These are phyloP conservation scores for Prietella phreatophila DNA, from an alignment of 2,113 vertebrate species.

Conservation along the genomic window DNA sequence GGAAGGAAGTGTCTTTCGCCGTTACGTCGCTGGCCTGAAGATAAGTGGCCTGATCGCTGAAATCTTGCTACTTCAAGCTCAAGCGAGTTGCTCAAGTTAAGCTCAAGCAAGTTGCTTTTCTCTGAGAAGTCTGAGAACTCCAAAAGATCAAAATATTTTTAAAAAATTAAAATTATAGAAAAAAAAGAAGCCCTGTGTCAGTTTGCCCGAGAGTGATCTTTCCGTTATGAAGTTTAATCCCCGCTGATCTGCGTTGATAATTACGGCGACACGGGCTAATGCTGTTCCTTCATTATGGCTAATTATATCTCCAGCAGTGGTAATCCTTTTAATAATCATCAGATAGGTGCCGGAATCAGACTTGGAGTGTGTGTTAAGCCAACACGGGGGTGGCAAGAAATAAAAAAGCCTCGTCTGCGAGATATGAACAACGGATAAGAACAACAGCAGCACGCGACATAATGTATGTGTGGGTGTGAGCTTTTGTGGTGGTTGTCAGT, in stretches of 20 bases:
- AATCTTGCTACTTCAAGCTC: slow-evolving; percentile 47
- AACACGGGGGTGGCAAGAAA: slow-evolving; percentile 32
- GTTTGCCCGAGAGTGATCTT: slow-evolving; percentile 58
- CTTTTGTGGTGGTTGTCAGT: slow-evolving; percentile 14
- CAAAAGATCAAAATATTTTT: slow-evolving; percentile 44
- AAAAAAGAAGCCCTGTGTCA: slow-evolving; percentile 46
- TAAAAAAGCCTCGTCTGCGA: slow-evolving; percentile 33
- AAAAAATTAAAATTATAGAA: slow-evolving; percentile 44
- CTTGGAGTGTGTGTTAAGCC: slow-evolving; percentile 38
- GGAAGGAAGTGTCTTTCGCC: slow-evolving; percentile 32
- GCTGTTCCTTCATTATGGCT: slow-evolving; percentile 61
- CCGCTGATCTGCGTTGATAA: slow-evolving; percentile 70
- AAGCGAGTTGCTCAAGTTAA: no score
- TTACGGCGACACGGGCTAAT: slow-evolving; percentile 52
- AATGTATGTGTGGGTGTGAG: slow-evolving; percentile 11
- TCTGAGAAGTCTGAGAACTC: slow-evolving; percentile 56
- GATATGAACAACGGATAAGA: slow-evolving; percentile 11
- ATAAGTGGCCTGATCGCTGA: slow-evolving; percentile 41
- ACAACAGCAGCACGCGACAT: slow-evolving; percentile 14
- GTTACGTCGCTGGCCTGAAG: slow-evolving; percentile 35
- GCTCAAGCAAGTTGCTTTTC: slow-evolving; percentile 42
- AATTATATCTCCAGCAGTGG: slow-evolving; percentile 71
- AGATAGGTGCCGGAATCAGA: slow-evolving; percentile 60
- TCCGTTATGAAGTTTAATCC: slow-evolving; percentile 70
- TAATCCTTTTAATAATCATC: slow-evolving; percentile 75